Base-by-base conservation (phyloP, 2,797 vertebrate genomes). In the Sebastes iracundus region DNA sequence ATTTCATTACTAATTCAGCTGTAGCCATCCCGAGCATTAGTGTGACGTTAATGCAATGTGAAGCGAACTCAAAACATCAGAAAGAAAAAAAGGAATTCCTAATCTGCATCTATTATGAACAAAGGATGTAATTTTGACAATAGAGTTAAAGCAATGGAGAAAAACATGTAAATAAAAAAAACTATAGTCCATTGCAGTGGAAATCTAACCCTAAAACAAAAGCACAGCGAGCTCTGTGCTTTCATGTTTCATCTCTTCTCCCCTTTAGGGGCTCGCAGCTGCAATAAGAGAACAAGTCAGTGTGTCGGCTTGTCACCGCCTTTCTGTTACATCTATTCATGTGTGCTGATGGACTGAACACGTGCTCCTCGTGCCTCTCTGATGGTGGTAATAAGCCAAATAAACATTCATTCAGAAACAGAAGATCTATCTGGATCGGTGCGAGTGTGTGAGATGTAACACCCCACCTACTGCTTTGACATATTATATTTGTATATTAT, bases 1-100 rank as follows among this genome's bases (percentile, higher is more conserved):
- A 82, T 90, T 93, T 94, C 95, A 95, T 95, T 89, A 96, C 94
- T 95, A 93, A 95, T 96, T 95, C 92, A 96, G 90, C 88, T 81
- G 85, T 58, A 89, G 90, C 90, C 90, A 87, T 90, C 88, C 84
- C 38, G 61, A 78, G 90, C 86, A 90, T 94, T 92, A 92, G 90
- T 83, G 79, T 94, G 93, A 95, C 78, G 84, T 76, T 95, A 90
- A 96, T 94, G 85, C 92, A 89, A 88, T 83, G 89, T 93, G 93
- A 95, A 93, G 90, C 49, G 27, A 66, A 75, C 89, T 91, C 78
- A 85, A 89, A 91, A 90, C 80, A 87, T 75, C 38, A 64, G 64
- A 81, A 85, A 79, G 75, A 49, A 65, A 77, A 72, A 79, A 86
- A 71, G 75, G 82, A 69, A 0, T 77, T 76, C 67, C 72, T 83